Base-by-base conservation (phyloP, 1,140 invertebrate species). In the Caenorhabditis briggsae region DNA sequence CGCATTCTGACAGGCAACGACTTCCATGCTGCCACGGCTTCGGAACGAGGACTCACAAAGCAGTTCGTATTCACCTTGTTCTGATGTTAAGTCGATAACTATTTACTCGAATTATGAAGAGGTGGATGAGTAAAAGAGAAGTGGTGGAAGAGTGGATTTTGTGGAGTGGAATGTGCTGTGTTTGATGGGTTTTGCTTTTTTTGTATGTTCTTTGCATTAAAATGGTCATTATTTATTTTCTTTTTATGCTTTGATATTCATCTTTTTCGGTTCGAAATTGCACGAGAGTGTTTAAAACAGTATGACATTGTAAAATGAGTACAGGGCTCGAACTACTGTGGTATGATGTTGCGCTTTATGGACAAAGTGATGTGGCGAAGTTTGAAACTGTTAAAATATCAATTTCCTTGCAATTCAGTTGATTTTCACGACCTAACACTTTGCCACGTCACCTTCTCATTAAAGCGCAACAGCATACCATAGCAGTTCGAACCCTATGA, bases 31-130 rank as follows among this genome's bases (percentile, higher is more conserved):
- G 11, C 18, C 46, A 50, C 18, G 14, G 2, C 18, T 78, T 78
- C 43, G 11, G 1, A 8, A 53, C 7, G 70, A 78, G 41, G 70
- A 78, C 46, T 78, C 70, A 14, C 70, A 78, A 78, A 78, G 46
- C 70, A 78, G 70, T 25, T 78, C 70, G 5, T 78, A 78, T 25
- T 78, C 70, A 78, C 70, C 70, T 2, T 78, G 70, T 78, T 11
- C 43, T 23, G 70, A 78, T 78, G 46, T 78, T 5, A 78, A 78
- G 41, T 78, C 70, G 12, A 78, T 78, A 78, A 78, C 70, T 9
- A 78, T 78, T 50, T 78, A 78, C 70, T 78, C 70, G 20, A 78
- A 78, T 78, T 53, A 78, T 78, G 70, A 78, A 12, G 70, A 78
- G 41, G 46, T n/a, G 14, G 70, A 78, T 20, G 70, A 78, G n/a